Conservation (phyloP, 2,888 invertebrate genomes). For the Andrena bicolor region DNA sequence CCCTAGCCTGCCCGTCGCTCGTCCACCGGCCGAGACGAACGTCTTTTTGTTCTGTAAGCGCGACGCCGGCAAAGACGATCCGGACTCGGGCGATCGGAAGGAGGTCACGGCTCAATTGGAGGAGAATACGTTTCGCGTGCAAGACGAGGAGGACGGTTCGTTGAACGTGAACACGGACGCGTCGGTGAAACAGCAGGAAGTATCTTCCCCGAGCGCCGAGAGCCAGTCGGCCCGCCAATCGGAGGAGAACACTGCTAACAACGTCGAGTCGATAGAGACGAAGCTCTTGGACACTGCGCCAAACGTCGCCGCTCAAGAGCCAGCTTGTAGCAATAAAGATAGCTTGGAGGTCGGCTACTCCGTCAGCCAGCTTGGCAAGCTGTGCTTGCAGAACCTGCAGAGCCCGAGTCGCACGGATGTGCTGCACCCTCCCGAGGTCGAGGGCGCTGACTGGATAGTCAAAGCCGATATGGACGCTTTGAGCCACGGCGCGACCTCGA, state of each 20-base stretch:
- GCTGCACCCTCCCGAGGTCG: constrained; percentile 44
- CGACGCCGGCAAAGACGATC: constrained; percentile 44
- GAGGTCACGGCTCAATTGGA: constrained; percentile 14
- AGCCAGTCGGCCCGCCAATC: neutral
- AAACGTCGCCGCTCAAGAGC: constrained; percentile 59
- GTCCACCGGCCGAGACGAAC: constrained; percentile 50
- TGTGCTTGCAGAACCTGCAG: constrained; percentile 74
- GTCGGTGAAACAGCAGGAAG: neutral
- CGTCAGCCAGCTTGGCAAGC: constrained; percentile 77
- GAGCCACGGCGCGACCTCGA: constrained; percentile 77
- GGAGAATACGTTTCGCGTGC: constrained; percentile 44
- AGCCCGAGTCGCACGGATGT: constrained; percentile 60
- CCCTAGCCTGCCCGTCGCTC: constrained; percentile 28
- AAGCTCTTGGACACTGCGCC: constrained; percentile 43
- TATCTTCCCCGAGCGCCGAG: neutral
- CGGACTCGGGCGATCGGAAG: constrained; percentile 28
- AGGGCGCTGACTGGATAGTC: constrained; percentile 74
- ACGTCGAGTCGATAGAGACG: constrained; percentile 25
- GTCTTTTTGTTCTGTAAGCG: constrained; percentile 68
- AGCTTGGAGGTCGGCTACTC: constrained; percentile 77
- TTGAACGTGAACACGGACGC: neutral
- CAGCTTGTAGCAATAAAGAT: constrained; percentile 77
- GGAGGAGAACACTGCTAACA: constrained; percentile 17
- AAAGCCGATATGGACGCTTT: constrained; percentile 74
- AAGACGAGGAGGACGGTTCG: constrained; percentile 12